Conservation (phyloP, 1,140 invertebrate species). For the Tetragnatha versicolor region DNA sequence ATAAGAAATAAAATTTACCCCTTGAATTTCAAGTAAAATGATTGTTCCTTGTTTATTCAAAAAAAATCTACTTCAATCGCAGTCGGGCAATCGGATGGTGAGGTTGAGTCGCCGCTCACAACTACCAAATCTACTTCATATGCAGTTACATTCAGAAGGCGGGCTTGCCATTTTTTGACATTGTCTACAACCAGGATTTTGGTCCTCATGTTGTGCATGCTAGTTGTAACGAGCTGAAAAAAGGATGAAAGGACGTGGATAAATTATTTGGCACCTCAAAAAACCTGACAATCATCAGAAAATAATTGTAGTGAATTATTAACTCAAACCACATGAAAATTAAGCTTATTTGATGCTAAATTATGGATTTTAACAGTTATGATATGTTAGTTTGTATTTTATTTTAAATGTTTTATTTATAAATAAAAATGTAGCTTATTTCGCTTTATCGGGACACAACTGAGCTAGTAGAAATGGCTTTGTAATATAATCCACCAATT, state of each 20-base stretch:
- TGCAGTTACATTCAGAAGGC: neutral
- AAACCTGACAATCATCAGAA: too few species aligned
- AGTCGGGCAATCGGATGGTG: constrained; percentile 6
- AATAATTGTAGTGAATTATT: too few species aligned
- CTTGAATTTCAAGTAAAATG: neutral
- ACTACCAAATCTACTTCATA: constrained; percentile 34
- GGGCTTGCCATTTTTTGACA: constrained; percentile 16
- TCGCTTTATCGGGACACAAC: too few species aligned
- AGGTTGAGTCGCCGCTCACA: neutral
- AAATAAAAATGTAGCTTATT: too few species aligned
- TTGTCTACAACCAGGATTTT: constrained; percentile 10
- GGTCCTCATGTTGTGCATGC: constrained; percentile 29
- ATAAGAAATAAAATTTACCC: neutral
- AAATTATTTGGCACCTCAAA: too few species aligned
- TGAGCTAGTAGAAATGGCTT: too few species aligned
- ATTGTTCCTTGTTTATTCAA: neutral
- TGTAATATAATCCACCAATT: too few species aligned
- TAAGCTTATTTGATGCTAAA: neutral
- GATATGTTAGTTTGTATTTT: too few species aligned
- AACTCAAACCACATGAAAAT: neutral
- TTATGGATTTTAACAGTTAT: neutral
- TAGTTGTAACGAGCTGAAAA: constrained; percentile 12
- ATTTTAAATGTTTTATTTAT: too few species aligned
- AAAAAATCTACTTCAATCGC: constrained; percentile 18
- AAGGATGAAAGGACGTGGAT: neutral